These are phyloP conservation scores for Potorous gilbertii DNA, from an alignment of 2,797 vertebrate species.

Conservation along the genomic window DNA sequence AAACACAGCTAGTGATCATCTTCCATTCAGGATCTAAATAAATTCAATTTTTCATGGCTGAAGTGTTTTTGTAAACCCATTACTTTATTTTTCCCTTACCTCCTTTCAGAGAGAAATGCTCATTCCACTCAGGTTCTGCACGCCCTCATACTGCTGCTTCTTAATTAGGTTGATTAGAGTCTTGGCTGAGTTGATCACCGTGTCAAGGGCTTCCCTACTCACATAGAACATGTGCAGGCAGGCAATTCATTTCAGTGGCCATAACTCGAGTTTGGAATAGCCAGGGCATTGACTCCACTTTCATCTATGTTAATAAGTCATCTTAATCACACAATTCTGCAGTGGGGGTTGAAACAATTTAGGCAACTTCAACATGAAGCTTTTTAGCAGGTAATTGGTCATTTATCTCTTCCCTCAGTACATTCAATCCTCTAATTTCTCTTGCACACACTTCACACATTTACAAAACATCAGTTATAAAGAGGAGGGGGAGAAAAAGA, in stretches of 20 bases:
- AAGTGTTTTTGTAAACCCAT: constrained; percentile 52
- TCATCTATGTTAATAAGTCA: constrained; percentile 70
- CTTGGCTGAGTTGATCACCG: constrained; percentile 57
- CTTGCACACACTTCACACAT: constrained; percentile 49
- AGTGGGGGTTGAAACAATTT: constrained; percentile 63
- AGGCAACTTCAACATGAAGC: constrained; percentile 50
- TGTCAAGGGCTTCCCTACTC: constrained; percentile 63
- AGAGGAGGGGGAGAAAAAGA: background rate
- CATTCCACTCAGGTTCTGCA: constrained; percentile 51
- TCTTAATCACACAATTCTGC: constrained; percentile 71
- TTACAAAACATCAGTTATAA: constrained; percentile 25
- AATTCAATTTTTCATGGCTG: constrained; percentile 54
- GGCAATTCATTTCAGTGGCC: constrained; percentile 69
- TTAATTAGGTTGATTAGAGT: constrained; percentile 77
- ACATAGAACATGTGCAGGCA: constrained; percentile 63
- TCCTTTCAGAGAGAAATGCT: constrained; percentile 61
- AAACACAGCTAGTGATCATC: background rate
- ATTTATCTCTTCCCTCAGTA: constrained; percentile 59
- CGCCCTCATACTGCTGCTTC: constrained; percentile 61
- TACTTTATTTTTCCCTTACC: constrained; percentile 54
- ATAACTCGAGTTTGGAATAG: constrained; percentile 65
- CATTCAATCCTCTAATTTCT: constrained; percentile 59
- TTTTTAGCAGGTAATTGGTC: constrained; percentile 47
- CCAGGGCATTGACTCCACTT: constrained; percentile 61
- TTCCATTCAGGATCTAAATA: constrained; percentile 47